Evolutionary conservation across 1,140 invertebrate species (phyloP).

Genomic region (Caligus rogercresseyi): DNA sequence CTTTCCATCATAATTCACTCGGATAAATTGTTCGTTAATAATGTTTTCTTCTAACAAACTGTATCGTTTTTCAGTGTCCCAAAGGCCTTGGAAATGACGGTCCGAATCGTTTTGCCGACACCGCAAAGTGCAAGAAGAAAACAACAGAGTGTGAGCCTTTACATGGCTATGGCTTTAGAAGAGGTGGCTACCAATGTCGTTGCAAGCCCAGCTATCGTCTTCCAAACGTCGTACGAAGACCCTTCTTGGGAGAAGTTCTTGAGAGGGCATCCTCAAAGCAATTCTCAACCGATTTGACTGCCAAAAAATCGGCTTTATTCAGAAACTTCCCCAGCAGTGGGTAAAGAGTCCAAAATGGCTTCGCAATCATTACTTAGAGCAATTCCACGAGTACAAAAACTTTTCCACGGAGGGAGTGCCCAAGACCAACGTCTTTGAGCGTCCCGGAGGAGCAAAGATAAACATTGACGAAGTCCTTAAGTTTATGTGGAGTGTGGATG

Average conservation of each 20-base stretch:
- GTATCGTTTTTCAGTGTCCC: conserved; percentile 52
- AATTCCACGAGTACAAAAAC: conserved; percentile 50
- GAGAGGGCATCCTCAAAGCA: conserved; percentile 78
- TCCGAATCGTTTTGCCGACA: conserved; percentile 74
- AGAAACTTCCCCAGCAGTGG: conserved; percentile 9
- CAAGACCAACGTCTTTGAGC: neutral
- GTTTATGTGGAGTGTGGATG: conserved; percentile 51
- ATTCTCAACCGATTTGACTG: conserved; percentile 83
- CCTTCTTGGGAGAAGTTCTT: conserved; percentile 78
- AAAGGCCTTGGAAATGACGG: conserved; percentile 62
- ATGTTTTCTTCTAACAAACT: too few relatives aligned
- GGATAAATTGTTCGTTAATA: too few relatives aligned
- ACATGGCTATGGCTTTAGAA: conserved; percentile 80
- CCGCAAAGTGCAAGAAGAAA: conserved; percentile 64
- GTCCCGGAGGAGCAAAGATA: conserved; percentile 30
- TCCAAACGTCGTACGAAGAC: conserved; percentile 63
- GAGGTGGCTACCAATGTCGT: conserved; percentile 87
- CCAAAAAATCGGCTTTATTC: conserved; percentile 52
- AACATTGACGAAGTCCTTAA: conserved; percentile 58
- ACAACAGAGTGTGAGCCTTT: conserved; percentile 70
- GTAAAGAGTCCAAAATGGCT: conserved; percentile 38
- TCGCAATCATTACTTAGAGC: conserved; percentile 50
- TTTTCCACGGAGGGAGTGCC: conserved; percentile 24
- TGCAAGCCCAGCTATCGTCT: conserved; percentile 74
- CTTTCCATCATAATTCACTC: too few relatives aligned